Evolutionary conservation across 2,888 invertebrate genomes (phyloP), one percentile per base, ranked within the genome.

Genomic region (Parnassius smintheus): DNA sequence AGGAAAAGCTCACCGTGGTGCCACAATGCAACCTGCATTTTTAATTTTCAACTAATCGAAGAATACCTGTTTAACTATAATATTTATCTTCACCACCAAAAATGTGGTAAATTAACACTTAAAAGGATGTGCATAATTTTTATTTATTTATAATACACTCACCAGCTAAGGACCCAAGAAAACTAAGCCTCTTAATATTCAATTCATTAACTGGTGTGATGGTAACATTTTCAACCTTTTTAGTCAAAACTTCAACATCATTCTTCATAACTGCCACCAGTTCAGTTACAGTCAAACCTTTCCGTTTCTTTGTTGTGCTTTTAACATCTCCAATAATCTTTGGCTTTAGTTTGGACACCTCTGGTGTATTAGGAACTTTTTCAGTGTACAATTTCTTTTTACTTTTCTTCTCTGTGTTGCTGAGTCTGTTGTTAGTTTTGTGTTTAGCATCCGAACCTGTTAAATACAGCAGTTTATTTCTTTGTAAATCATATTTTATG

Each of bases 131-230:
- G 35, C 35, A 35, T 35, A 25, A 25, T 25, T 25, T 25, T 25
- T 25, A 35, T 35, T 35, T 35, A 35, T 35, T 35, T 7, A 35
- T 35, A 25, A 41, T n/a, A 35, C n/a, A 11, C 68, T 73, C 81
- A 93, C 93, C 92, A 75, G 93, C 92, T 66, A 94, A 81, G 53
- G 94, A 94, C 56, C 88, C 92, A 64, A 94, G 76, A 74, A 94
- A 93, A 70, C 86, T 89, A 9, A 92, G 80, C 55, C 83, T 81
- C 64, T 76, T 82, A 2, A 79, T 70, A 48, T 45, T 70, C 59
- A 66, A 70, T n/a, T 77, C 74, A 52, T 66, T 59, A 7, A 54
- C 62, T 0, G 80, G 75, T n/a, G 77, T 77, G 0, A 83, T 71
- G 0, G 69, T 57, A 2, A 84, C 79, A 69, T 69, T 76, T 48